Base-by-base conservation (phyloP, 2,113 vertebrate genomes). In the Brienomyrus brachyistius region DNA sequence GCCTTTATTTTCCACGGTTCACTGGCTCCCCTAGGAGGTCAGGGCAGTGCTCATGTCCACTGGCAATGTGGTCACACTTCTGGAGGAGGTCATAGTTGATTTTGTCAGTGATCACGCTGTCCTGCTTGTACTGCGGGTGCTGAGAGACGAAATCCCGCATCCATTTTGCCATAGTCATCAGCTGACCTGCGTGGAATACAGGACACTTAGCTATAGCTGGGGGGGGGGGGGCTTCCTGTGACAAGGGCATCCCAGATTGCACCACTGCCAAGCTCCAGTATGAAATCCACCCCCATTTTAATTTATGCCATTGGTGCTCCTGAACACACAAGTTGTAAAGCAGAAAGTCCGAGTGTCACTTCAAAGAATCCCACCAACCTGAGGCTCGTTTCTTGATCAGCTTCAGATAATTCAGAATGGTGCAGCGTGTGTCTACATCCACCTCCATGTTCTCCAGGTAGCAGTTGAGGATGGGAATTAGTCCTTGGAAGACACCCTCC, bases 401-500 rank as follows among this genome's bases (percentile, higher is more conserved):
- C 92, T 99, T 99, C 90, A 99, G 94, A 92, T 99, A 99, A 93
- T 99, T 99, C 74, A 99, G 94, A 91, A 99, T 99, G 89, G 98
- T 98, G 94, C 98, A 99, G 31, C 98, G 96, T 45, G 98, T 99
- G 94, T 99, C 98, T 70, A 99, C 98, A 54, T 99, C 98, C 80
- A 99, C 98, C 91, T 99, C 98, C 98, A 99, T 99, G 92, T 97
- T 99, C 94, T 99, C 98, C 92, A 99, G 96, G 92, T 99, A 99
- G 91, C 96, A 97, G 95, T 99, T 99, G 40, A 99, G 96, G 93
- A 99, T 95, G 1, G 98, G 98, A 90, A 99, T 98, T 84, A 99
- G 97, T 13, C 98, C 98, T 70, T 98, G 97, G 94, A 99, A 99
- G 11, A 98, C 96, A 1, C 98, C 98, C 92, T 99, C 98, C 98